Evolutionary conservation across 1,140 invertebrate species (phyloP).

Genomic region (Meloidogyne floridensis): DNA sequence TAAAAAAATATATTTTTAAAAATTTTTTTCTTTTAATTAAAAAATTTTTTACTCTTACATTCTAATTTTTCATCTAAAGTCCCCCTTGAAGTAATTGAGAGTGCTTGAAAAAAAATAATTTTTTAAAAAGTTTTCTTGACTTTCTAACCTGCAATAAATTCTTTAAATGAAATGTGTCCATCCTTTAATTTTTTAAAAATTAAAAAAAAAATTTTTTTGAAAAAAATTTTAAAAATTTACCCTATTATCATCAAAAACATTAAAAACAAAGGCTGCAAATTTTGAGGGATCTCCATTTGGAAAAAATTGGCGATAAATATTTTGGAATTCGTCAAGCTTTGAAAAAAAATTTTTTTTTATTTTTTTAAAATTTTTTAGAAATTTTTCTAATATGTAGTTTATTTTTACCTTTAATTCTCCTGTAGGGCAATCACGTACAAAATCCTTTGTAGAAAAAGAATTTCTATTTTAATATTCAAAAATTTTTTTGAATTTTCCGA

Average conservation of each 20-base stretch:
- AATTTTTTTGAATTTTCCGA: too few species aligned
- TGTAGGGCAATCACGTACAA: conserved; percentile 69
- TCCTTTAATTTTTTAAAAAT: conserved; percentile 56
- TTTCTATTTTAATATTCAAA: not conserved
- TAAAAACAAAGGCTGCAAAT: conserved; percentile 70
- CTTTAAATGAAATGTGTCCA: conserved; percentile 66
- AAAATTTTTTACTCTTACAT: conserved; percentile 54
- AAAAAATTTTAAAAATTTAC: conserved; percentile 57
- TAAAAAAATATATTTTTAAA: not conserved
- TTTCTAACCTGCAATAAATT: conserved; percentile 61
- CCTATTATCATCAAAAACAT: conserved; percentile 70
- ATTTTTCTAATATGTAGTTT: conserved; percentile 56
- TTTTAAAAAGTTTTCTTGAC: too few species aligned
- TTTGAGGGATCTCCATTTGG: conserved; percentile 70
- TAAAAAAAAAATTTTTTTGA: not conserved
- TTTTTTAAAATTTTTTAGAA: conserved; percentile 50
- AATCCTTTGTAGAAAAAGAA: conserved; percentile 57
- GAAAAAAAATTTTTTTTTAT: conserved; percentile 23
- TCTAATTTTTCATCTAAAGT: conserved; percentile 67
- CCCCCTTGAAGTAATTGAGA: conserved; percentile 67
- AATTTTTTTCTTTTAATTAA: not conserved
- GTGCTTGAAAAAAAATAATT: conserved; percentile 37
- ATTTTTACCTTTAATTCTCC: conserved; percentile 68
- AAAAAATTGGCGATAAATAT: conserved; percentile 70
- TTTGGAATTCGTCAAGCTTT: conserved; percentile 56